Evolutionary conservation across 2,888 invertebrate species (phyloP), one percentile per base, ranked within the genome.

Genomic region (Papilio demoleus): DNA sequence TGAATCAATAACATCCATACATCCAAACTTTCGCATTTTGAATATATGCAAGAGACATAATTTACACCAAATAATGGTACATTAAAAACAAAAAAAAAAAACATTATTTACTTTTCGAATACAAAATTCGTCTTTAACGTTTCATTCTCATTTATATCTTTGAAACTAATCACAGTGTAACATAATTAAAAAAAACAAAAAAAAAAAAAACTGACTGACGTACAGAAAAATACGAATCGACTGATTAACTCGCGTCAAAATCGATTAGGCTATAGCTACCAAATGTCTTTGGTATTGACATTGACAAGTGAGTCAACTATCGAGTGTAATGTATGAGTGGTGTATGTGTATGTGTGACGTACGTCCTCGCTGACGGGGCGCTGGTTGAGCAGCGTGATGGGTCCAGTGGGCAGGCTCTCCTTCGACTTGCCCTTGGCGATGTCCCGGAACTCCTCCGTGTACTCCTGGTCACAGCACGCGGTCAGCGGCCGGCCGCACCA

Each of bases 361-460:
- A 97, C 95, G 94, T 98, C 98, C 93, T 98, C 98, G 93, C 97
- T 97, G 91, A 98, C 98, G 75, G 97, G 97, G 81, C 98, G 95
- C 92, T 98, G 98, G 94, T 98, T 97, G 93, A 98, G 97, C 87
- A 98, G 95, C 80, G 97, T 98, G 93, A 98, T 98, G 90, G 96
- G 96, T 78, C 97, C 97, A 81, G 97, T 97, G 79, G 97, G 97
- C 79, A 97, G 94, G 81, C 97, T 96, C 93, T 97, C 97, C 95
- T 97, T 97, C 80, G 96, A 97, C 94, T 97, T 97, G 86, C 97
- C 97, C 93, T 97, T 98, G 88, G 97, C 97, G 93, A 98, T 98
- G 94, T 98, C 98, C 85, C 98, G 95, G 94, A 98, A 98, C 93
- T 98, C 98, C 94, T 98, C 98, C 79, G 97, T 97, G 94, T 98